Conservation (phyloP, 2,888 invertebrate species). For the Toxonevra muliebris region DNA sequence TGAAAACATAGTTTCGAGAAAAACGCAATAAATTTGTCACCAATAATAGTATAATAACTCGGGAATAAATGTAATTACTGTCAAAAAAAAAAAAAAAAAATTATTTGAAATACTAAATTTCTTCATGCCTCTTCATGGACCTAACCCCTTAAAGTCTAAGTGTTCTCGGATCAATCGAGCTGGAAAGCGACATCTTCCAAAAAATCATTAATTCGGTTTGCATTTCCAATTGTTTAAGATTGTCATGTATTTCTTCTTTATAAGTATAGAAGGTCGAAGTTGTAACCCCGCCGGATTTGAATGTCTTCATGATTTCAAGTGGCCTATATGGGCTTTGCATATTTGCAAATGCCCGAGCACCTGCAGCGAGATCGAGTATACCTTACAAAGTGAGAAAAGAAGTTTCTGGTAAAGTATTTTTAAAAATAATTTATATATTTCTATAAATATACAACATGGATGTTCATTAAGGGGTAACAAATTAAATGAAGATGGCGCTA, state of each 20-base stretch:
- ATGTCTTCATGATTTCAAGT: conserved; percentile 59
- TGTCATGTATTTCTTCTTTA: too few relatives aligned
- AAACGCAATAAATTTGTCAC: too few relatives aligned
- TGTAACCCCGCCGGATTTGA: conserved; percentile 60
- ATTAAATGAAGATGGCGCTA: conserved; percentile 43
- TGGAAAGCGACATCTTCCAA: conserved; percentile 6
- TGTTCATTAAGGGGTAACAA: conserved; percentile 47
- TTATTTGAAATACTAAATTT: too few relatives aligned
- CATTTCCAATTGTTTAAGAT: too few relatives aligned
- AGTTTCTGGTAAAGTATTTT: conserved; percentile 50
- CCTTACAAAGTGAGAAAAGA: conserved; percentile 57
- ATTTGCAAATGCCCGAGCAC: conserved; percentile 61
- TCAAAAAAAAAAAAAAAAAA: too few relatives aligned
- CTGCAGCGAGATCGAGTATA: conserved; percentile 57
- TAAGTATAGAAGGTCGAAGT: conserved; percentile 49
- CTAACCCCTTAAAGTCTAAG: too few relatives aligned
- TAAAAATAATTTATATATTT: background rate
- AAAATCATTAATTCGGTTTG: background rate
- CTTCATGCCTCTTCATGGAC: too few relatives aligned
- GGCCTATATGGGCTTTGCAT: conserved; percentile 61
- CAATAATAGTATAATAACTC: too few relatives aligned
- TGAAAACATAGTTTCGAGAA: too few relatives aligned
- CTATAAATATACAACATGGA: background rate
- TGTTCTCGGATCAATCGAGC: too few relatives aligned
- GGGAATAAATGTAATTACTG: too few relatives aligned